Evolutionary conservation across 2,113 vertebrate species (phyloP), one percentile per base, ranked within the genome.

Genomic region (Heterotis niloticus): DNA sequence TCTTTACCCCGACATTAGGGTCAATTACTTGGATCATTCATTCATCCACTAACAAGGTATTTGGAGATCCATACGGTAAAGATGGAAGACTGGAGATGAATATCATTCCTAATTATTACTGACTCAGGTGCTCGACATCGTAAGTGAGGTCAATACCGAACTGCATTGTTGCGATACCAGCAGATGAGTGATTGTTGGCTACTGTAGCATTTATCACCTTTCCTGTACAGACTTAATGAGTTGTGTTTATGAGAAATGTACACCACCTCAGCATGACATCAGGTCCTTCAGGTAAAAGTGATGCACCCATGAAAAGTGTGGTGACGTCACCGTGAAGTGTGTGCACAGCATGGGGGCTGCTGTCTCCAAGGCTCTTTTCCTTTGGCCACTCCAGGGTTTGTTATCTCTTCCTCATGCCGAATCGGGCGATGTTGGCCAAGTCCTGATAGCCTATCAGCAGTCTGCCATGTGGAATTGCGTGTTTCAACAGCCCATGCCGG

Each of bases 61-160:
- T 44, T 7, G 34, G 2, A 44, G 34, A 4, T 44, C 52, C 17
- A 59, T 67, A 60, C 71, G 74, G 77, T 85, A 87, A 88, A 88
- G 89, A 86, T n/a, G 84, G 81, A 79, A 80, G 81, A 76, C 83
- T 86, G 79, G 84, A 82, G 87, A 85, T 67, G 79, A 86, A 82
- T 76, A 69, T 60, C 57, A 71, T 83, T 78, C 82, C 86, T 86
- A 83, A 81, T 85, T 82, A 83, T 85, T 81, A 84, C 83, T 81
- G 84, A 81, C 59, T 34, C 56, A n/a, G n/a, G 24, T 62, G 82
- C 75, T 78, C 71, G 26, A 24, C 59, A 81, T 80, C 62, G 80
- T 76, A 73, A 83, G 56, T 67, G 34, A 54, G 66, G 79, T 83
- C 83, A 59, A 71, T 85, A 81, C 69, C 71, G 65, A 79, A 82